A percentile compares a stretch with the other conserved stretches of the same genome.
Conservation (phyloP, 2,888 invertebrate species). For the Campopleginae sp. region DNA sequence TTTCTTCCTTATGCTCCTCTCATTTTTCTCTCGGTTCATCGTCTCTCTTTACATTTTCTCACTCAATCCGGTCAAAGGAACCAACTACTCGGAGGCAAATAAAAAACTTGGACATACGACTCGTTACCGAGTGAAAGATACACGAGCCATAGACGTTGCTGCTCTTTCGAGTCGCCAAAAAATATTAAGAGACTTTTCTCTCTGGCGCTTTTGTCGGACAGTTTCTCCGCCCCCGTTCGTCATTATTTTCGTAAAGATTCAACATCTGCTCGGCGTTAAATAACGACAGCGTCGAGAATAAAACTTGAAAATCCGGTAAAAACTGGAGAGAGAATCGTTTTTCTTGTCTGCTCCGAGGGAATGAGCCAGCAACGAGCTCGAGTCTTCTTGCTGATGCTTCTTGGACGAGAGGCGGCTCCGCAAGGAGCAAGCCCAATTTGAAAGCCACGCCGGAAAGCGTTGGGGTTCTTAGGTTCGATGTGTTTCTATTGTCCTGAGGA, state of each 20-base stretch:
- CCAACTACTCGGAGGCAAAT: slow-evolving; percentile 1
- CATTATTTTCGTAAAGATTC: background rate
- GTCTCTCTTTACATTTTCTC: slow-evolving; percentile 20
- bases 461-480: background rate
- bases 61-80: slow-evolving; percentile 39
- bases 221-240: background rate
- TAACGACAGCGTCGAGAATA: background rate
- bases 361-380: no score
- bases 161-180: background rate
- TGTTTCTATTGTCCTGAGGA: background rate
- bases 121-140: background rate
- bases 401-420: background rate
- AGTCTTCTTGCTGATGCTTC: background rate
- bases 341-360: background rate
- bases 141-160: background rate
- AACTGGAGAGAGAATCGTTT: background rate
- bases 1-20: background rate
- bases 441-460: background rate
- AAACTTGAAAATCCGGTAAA: background rate
- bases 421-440: background rate
- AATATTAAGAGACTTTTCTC: background rate
- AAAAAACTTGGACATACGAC: slow-evolving; percentile 26
- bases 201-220: background rate
- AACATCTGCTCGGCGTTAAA: background rate
- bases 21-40: slow-evolving; percentile 1